Percentiles rank a stretch among this genome's conserved stretches.
These are phyloP conservation scores for Rynchops niger DNA, from an alignment of 2,113 vertebrate genomes.

Conservation along the genomic window DNA sequence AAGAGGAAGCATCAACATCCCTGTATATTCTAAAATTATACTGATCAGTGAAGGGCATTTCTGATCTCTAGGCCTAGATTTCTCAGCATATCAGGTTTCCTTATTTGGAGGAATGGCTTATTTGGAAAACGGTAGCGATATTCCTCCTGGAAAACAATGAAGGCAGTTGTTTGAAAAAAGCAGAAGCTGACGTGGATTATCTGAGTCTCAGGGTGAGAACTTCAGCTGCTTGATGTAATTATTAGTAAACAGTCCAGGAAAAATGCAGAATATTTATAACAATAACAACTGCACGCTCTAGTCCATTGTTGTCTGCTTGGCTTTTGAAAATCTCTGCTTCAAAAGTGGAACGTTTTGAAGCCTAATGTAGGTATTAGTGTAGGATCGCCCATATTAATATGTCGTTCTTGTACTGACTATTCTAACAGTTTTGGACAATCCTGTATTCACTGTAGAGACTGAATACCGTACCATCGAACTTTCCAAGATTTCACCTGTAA, in stretches of 20 bases:
- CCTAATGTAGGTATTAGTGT: not conserved
- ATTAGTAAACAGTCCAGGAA: not conserved
- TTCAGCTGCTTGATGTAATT: not conserved
- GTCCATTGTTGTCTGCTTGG: not conserved
- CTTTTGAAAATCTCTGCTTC: not conserved
- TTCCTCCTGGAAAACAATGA: constrained; percentile 21
- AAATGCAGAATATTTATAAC: not conserved
- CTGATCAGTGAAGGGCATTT: constrained; percentile 5
- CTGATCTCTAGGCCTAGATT: constrained; percentile 60
- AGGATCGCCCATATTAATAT: not conserved
- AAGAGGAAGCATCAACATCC: not conserved
- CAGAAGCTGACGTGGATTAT: constrained; percentile 7
- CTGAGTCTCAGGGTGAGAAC: not conserved
- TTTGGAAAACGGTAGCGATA: constrained; percentile 10
- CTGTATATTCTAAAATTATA: not conserved
- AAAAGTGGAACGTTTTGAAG: not conserved
- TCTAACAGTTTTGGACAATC: not conserved
- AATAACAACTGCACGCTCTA: not conserved
- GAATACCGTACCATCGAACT: not conserved
- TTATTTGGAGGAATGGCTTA: not conserved
- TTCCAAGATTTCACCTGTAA: not conserved
- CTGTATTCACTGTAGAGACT: not conserved
- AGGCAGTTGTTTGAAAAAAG: constrained; percentile 37
- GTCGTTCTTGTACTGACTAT: not conserved
- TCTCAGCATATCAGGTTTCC: constrained; percentile 21